These are phyloP conservation scores for Merops nubicus DNA, from an alignment of 2,113 vertebrate species.

Conservation along the genomic window DNA sequence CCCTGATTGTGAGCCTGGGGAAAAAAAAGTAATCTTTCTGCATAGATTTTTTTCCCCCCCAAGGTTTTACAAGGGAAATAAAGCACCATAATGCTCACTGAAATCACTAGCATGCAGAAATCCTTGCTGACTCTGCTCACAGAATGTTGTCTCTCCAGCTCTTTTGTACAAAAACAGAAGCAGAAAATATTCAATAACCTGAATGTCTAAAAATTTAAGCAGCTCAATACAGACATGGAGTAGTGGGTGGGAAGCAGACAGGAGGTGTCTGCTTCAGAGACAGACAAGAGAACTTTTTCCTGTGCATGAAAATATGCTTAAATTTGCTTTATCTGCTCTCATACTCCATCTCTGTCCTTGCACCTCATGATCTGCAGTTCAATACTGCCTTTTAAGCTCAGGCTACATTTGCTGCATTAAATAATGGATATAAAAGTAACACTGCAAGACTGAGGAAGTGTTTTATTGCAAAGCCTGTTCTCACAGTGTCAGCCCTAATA, in stretches of 20 bases:
- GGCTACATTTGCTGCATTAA: not conserved
- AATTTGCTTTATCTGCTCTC: not conserved
- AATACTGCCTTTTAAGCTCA: not conserved
- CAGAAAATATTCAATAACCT: not conserved
- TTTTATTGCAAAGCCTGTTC: not conserved
- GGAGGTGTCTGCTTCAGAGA: no score
- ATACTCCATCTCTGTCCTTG: not conserved
- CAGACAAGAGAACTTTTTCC: not conserved
- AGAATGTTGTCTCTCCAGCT: not conserved
- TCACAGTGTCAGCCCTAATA: not conserved
- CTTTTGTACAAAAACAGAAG: not conserved
- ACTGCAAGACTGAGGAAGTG: not conserved
- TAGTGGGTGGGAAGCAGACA: not conserved
- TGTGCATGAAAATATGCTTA: not conserved
- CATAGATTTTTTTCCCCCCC: not conserved
- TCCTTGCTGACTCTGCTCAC: not conserved
- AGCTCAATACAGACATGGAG: not conserved
- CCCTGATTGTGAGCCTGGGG: not conserved
- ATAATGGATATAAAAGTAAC: not conserved
- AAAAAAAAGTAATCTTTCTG: not conserved
- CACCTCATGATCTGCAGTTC: not conserved
- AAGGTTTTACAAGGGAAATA: not conserved
- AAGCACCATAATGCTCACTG: not conserved
- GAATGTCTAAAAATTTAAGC: not conserved
- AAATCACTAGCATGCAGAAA: accelerated